Evolutionary conservation across 2,113 vertebrate species (phyloP).

Genomic region (Cryptomyrus ogoouensis): DNA sequence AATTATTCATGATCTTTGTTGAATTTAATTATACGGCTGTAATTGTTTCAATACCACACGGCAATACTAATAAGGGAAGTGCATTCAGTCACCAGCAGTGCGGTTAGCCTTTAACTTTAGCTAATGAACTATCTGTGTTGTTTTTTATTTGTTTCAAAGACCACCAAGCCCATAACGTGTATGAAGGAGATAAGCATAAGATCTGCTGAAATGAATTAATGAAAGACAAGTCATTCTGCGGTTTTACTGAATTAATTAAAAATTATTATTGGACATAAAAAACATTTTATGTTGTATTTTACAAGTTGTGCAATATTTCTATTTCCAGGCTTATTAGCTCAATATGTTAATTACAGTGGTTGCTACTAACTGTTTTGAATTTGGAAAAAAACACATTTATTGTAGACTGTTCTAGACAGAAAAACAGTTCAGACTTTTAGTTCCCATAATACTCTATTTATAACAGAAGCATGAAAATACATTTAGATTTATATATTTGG

Average conservation of each 20-base stretch:
- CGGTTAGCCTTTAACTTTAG: background rate
- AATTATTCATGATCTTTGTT: conserved; percentile 1
- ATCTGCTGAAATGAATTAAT: background rate
- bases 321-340: background rate
- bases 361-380: background rate
- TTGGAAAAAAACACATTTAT: conserved; percentile 3
- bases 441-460: background rate
- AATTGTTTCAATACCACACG: background rate
- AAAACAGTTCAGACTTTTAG: background rate
- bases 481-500: background rate
- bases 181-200: background rate
- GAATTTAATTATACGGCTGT: background rate
- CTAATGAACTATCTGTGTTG: conserved; percentile 2
- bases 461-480: background rate
- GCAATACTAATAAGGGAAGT: background rate
- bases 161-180: background rate
- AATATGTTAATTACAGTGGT: background rate
- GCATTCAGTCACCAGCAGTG: background rate
- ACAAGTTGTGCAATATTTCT: background rate
- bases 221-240: background rate
- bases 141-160: background rate
- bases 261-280: conserved; percentile 3
- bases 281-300: conserved; percentile 4
- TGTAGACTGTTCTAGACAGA: background rate
- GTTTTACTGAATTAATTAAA: background rate